Conservation (phyloP, 2,888 invertebrate species). For the Galerucella pusilla region DNA sequence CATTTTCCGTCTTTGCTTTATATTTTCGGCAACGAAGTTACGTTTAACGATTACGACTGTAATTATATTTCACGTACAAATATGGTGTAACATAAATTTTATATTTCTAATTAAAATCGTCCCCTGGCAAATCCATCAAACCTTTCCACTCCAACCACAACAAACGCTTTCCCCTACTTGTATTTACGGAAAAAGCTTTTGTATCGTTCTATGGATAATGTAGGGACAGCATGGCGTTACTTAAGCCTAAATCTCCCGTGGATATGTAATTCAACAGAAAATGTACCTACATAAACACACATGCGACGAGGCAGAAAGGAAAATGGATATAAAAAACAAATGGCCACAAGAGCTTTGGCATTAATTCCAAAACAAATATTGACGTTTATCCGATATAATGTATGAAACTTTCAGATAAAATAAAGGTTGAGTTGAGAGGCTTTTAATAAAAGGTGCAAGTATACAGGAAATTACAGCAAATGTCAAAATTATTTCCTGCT, state of each 20-base stretch:
- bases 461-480: no score
- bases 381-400: neutral
- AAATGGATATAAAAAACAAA: conserved; percentile 3
- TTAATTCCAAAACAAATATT: neutral
- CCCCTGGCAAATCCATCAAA: neutral
- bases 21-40: neutral
- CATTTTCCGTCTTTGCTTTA: neutral
- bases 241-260: neutral
- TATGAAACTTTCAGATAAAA: no score
- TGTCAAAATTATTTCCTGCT: no score
- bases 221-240: conserved; percentile 2
- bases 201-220: conserved; percentile 2
- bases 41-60: neutral
- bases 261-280: neutral
- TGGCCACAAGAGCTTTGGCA: neutral
- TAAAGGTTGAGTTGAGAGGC: no score
- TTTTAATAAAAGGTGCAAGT: no score
- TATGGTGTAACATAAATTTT: neutral
- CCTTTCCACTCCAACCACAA: neutral
- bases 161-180: neutral
- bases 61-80: neutral
- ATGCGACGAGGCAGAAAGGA: neutral
- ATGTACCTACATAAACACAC: neutral
- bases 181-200: neutral
- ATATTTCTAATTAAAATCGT: neutral